Conservation (phyloP, 1,140 invertebrate species). For the Zaprionus ornatus region DNA sequence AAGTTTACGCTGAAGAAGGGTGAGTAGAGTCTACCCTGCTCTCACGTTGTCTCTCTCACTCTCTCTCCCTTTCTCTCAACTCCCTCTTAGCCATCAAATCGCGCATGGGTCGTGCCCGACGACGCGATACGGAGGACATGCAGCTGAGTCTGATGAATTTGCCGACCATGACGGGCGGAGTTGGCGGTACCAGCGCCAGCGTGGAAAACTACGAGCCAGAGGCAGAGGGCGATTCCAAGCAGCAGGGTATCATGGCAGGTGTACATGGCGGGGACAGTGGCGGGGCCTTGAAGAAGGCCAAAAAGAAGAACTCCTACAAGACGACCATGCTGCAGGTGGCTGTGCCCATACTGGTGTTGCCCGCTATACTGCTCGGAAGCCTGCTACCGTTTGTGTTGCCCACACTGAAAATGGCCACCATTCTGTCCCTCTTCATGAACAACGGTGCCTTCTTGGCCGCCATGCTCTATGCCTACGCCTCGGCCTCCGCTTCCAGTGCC, state of each 20-base stretch:
- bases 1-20: constrained; percentile 78
- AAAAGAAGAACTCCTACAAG: constrained; percentile 68
- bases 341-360: constrained; percentile 77
- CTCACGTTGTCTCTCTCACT: constrained; percentile 17
- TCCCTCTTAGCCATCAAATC: constrained; percentile 40
- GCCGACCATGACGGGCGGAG: constrained; percentile 45
- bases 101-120: constrained; percentile 57
- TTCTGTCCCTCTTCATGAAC: constrained; percentile 77
- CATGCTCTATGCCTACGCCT: constrained; percentile 67
- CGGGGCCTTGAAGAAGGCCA: constrained; percentile 51
- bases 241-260: constrained; percentile 45
- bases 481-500: constrained; percentile 48
- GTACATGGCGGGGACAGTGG: constrained; percentile 24
- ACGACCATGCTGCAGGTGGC: constrained; percentile 76
- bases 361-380: constrained; percentile 73
- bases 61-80: neutral
- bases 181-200: constrained; percentile 52
- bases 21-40: constrained; percentile 15
- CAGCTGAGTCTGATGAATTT: constrained; percentile 61
- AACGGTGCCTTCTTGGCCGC: constrained; percentile 81
- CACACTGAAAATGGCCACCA: constrained; percentile 82
- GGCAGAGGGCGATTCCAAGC: constrained; percentile 66
- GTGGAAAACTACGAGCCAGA: constrained; percentile 66
- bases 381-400: constrained; percentile 77
- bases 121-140: constrained; percentile 63